Conservation (phyloP, 2,888 invertebrate species). For the Frankliniella intonsa region DNA sequence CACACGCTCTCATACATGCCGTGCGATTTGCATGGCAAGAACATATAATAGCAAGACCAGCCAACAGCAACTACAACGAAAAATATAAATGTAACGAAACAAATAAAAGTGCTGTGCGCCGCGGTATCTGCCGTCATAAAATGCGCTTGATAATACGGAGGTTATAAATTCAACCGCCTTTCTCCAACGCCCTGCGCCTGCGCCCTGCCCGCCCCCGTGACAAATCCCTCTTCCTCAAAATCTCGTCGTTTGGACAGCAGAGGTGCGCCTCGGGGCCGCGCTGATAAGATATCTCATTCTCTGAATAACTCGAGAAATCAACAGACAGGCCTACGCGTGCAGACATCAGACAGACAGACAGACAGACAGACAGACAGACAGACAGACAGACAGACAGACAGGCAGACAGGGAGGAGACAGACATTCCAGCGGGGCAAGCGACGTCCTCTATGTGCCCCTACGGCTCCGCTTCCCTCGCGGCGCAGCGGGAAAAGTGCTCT, state of each 20-base stretch:
- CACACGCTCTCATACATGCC: neutral
- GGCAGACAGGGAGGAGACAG: neutral
- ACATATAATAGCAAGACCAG: neutral
- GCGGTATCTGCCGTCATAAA: no score
- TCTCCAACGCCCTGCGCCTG: no score
- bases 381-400: neutral
- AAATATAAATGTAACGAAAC: neutral
- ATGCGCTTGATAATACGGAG: no score
- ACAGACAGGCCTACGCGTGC: neutral
- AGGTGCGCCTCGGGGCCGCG: neutral
- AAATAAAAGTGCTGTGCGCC: neutral
- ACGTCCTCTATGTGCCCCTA: no score
- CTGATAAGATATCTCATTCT: no score
- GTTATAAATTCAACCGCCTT: no score
- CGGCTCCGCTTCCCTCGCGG: no score
- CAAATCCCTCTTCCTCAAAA: neutral
- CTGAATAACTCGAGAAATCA: no score
- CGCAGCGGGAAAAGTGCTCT: neutral
- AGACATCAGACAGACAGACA: neutral
- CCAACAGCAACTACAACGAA: neutral
- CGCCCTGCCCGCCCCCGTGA: neutral
- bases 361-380: neutral
- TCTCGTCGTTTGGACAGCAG: neutral
- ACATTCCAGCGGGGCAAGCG: neutral
- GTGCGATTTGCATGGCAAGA: neutral